Percentiles rank a stretch among this genome's conserved stretches.
These are phyloP conservation scores for Globodera rostochiensis DNA, from an alignment of 1,140 invertebrate genomes.

Conservation along the genomic window DNA sequence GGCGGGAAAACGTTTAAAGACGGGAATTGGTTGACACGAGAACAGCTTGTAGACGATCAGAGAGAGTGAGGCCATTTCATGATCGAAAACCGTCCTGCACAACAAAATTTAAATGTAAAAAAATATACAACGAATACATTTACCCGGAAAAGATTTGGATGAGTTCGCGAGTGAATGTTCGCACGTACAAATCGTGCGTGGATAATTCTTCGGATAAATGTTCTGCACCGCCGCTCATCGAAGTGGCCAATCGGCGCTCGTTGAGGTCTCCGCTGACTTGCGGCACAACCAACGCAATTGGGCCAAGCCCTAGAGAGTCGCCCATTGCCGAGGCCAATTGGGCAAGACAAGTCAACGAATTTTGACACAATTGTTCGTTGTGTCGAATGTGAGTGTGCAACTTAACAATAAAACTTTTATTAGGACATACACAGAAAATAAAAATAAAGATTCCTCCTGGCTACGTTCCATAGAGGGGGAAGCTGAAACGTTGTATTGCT, in stretches of 20 bases:
- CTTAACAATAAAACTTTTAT: not conserved
- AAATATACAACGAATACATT: not conserved
- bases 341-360: conserved; percentile 36
- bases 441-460: too few species aligned
- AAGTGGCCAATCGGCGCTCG: conserved; percentile 21
- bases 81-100: conserved; percentile 27
- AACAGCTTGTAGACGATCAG: conserved; percentile 34
- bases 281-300: conserved; percentile 23
- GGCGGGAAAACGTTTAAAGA: conserved; percentile 35
- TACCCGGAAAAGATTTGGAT: conserved; percentile 32
- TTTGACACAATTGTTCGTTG: conserved; percentile 33
- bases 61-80: conserved; percentile 32
- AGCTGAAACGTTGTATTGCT: too few species aligned
- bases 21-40: conserved; percentile 30
- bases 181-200: conserved; percentile 29
- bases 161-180: conserved; percentile 24
- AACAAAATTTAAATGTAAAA: not conserved
- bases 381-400: conserved; percentile 27
- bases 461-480: too few species aligned
- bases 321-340: conserved; percentile 38
- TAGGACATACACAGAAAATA: too few species aligned
- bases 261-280: conserved; percentile 7
- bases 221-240: conserved; percentile 10
- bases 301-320: conserved; percentile 25
- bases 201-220: not conserved